Base-by-base conservation (phyloP, 2,113 vertebrate genomes). In the Sardina pilchardus region DNA sequence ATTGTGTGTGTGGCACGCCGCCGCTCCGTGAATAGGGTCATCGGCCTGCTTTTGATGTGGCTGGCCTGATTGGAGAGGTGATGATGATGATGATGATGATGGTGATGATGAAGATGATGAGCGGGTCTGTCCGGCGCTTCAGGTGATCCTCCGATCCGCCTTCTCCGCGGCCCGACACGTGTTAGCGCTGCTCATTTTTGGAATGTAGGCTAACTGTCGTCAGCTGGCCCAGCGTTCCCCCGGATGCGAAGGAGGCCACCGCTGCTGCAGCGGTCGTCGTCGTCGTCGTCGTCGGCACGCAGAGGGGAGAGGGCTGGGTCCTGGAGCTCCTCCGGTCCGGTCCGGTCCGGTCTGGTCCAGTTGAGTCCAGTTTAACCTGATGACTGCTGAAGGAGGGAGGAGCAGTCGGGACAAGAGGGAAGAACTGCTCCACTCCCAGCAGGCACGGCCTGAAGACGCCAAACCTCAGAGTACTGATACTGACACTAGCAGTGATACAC, bases 191-290 rank as follows among this genome's bases (percentile, higher is more conserved):
- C 71, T 17, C 30, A 17, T 78, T 78, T 71, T 16, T 36, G 71
- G 71, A 78, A 78, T 78, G 71, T 78, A 78, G 71, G 71, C 71
- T 78, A 36, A 16, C 30, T 78, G 30, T 78, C 30, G 17, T 34
- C 34, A 36, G 30, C 34, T 34, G 71, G 19, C 26, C 63, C 63
- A 26, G 0, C 12, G 1, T 12, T 16, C 71, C 30, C 71, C 26
- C 10, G 5, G 36, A 42, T 42, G 39, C 39, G 53, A 59, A 24
- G 53, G 53, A 59, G 53, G 53, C 53, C 3, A 24, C 19, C 4
- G 19, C 53, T 59, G 3, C 21, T 21, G 53, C 53, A 6, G 19
- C n/a, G n/a, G n/a, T 59, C 6, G 53, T 21, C 19, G 6, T 24
- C 19, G 4, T n/a, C n/a, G n/a, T 59, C 6, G 53, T 21, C 19